Evolutionary conservation across 1,140 invertebrate genomes (phyloP).

Genomic region (Eueides isabella): DNA sequence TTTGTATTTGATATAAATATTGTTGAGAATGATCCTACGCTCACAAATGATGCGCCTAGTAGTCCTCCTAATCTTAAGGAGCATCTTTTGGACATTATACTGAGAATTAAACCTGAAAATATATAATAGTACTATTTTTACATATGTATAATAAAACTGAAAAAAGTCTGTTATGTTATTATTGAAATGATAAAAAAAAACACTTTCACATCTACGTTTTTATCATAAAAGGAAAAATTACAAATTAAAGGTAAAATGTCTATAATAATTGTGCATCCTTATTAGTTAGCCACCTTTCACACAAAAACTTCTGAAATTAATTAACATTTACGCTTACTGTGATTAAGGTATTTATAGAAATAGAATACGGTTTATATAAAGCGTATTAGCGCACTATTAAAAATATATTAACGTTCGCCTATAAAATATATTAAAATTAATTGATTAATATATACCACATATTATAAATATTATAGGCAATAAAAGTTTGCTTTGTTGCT

Average conservation of each 20-base stretch:
- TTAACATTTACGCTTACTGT: not conserved
- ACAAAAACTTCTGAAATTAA: too few species aligned
- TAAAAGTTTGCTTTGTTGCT: too few species aligned
- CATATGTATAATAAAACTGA: too few species aligned
- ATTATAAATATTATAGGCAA: too few species aligned
- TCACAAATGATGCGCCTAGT: slow-evolving; percentile 78
- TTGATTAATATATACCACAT: not conserved
- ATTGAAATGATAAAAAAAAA: too few species aligned
- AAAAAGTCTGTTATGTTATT: too few species aligned
- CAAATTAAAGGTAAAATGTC: too few species aligned
- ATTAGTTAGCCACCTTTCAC: too few species aligned
- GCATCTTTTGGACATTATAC: slow-evolving; percentile 79
- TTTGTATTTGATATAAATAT: slow-evolving; percentile 79
- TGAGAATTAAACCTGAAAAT: slow-evolving; percentile 81
- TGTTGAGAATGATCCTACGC: slow-evolving; percentile 78
- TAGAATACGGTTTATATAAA: not conserved
- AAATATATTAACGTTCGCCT: too few species aligned
- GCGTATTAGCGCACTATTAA: not conserved
- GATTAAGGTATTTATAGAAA: not conserved
- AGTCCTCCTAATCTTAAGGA: slow-evolving; percentile 80
- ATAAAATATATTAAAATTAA: not conserved
- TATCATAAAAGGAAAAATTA: too few species aligned
- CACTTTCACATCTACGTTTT: too few species aligned
- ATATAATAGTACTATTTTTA: not conserved
- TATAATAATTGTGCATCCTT: too few species aligned